A percentile compares a stretch with the other conserved stretches of the same genome.
Evolutionary conservation across 2,797 vertebrate genomes (phyloP).

Genomic region (Atherinosoma microstoma): DNA sequence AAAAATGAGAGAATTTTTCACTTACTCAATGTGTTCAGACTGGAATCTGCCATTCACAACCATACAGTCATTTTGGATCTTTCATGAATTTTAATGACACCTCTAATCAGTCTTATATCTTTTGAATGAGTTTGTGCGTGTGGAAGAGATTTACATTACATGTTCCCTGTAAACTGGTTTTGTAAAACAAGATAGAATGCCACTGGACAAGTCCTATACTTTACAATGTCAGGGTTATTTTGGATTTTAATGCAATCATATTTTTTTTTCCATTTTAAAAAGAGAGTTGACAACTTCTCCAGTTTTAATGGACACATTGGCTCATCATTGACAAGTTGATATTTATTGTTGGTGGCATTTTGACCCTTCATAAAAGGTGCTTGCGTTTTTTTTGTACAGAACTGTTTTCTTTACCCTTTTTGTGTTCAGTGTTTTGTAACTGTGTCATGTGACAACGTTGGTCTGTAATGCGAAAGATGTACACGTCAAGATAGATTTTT

Average conservation of each 20-base stretch:
- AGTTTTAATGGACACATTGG: conserved; percentile 71
- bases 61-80: conserved; percentile 35
- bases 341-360: conserved; percentile 74
- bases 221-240: conserved; percentile 66
- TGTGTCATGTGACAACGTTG: conserved; percentile 62
- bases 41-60: conserved; percentile 56
- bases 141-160: conserved; percentile 34
- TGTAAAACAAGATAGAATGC: conserved; percentile 27
- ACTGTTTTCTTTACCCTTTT: conserved; percentile 45
- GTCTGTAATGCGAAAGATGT: conserved; percentile 72
- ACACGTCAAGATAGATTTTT: conserved; percentile 74
- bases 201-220: conserved; percentile 60
- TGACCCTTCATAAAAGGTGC: conserved; percentile 64
- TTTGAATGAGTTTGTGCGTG: conserved; percentile 53
- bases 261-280: conserved; percentile 60
- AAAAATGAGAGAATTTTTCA: conserved; percentile 20
- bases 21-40: conserved; percentile 48
- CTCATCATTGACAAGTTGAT: conserved; percentile 67
- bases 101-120: conserved; percentile 54
- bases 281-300: conserved; percentile 38
- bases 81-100: conserved; percentile 54
- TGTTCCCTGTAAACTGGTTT: conserved; percentile 46
- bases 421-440: conserved; percentile 74
- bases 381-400: conserved; percentile 68
- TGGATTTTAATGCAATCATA: conserved; percentile 71